Evolutionary conservation across 37 sponge, comb jelly and placozoan species (phyloP).

Genomic region (Ianthella basta): DNA sequence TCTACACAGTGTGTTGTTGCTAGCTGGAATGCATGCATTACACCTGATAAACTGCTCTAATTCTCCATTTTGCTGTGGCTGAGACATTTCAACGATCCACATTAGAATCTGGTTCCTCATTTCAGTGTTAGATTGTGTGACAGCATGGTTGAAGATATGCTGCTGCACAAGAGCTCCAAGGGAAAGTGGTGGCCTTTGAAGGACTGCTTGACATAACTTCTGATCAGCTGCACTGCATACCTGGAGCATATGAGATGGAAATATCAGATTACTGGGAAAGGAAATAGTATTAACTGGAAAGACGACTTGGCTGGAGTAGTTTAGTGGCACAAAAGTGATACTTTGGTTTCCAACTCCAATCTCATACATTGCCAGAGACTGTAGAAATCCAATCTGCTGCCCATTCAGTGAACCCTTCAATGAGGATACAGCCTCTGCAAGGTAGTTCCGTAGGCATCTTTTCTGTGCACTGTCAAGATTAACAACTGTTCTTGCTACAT

Average conservation of each 20-base stretch:
- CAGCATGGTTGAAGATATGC: constrained; percentile 19
- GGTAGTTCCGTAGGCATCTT: neutral
- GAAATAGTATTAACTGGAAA: constrained; percentile 6
- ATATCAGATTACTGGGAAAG: constrained; percentile 15
- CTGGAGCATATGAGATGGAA: constrained; percentile 36
- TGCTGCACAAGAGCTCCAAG: constrained; percentile 25
- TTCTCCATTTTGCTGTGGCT: constrained; percentile 5
- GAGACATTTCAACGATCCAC: constrained; percentile 43
- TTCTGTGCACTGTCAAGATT: neutral
- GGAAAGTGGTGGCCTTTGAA: constrained; percentile 17
- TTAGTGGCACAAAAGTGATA: neutral
- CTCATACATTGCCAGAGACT: constrained; percentile 45
- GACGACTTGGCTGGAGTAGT: neutral
- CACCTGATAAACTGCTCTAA: neutral
- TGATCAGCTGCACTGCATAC: neutral
- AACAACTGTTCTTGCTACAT: neutral
- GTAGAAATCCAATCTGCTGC: neutral
- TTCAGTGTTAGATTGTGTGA: neutral
- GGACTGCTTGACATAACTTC: neutral
- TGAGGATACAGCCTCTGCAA: neutral
- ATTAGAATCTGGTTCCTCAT: constrained; percentile 37
- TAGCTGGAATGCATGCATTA: neutral
- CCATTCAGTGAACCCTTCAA: neutral
- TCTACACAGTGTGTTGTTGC: neutral
- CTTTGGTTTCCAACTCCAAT: constrained; percentile 34